These are phyloP conservation scores for Hesperophylax magnus DNA, from an alignment of 1,140 invertebrate genomes.

Conservation along the genomic window DNA sequence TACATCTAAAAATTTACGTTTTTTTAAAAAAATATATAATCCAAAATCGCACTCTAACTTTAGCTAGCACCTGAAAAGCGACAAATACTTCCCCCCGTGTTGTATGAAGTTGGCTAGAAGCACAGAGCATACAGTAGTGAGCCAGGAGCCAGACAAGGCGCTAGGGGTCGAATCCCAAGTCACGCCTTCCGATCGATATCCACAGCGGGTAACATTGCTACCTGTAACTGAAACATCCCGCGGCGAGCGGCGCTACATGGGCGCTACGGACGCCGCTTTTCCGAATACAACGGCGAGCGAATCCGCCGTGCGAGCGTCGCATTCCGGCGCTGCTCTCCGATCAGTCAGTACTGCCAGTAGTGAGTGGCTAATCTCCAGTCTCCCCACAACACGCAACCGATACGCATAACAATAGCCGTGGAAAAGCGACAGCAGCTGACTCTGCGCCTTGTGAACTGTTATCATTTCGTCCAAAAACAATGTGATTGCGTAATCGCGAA, in stretches of 20 bases:
- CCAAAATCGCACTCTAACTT: too few species aligned
- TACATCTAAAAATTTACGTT: too few species aligned
- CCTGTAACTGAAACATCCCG: conserved; percentile 43
- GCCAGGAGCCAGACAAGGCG: background rate
- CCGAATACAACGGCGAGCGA: conserved; percentile 22
- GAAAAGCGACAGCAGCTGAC: background rate
- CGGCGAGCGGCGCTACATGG: too few species aligned
- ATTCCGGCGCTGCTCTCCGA: background rate
- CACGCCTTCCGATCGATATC: conserved; percentile 55
- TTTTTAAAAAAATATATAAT: too few species aligned
- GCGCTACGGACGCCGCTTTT: background rate
- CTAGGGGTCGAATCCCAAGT: conserved; percentile 37
- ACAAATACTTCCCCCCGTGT: background rate
- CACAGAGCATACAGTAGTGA: too few species aligned
- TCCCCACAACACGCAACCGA: too few species aligned
- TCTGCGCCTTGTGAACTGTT: background rate
- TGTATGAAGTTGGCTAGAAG: too few species aligned
- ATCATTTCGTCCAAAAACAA: background rate
- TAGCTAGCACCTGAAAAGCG: background rate
- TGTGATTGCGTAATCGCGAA: conserved; percentile 42
- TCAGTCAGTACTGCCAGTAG: background rate
- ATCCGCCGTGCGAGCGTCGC: background rate
- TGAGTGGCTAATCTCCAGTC: too few species aligned
- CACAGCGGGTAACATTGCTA: conserved; percentile 39
- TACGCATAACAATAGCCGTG: conserved; percentile 20